Evolutionary conservation across 1,140 invertebrate genomes (phyloP).

Genomic region (Dinothrombium tinctorium): DNA sequence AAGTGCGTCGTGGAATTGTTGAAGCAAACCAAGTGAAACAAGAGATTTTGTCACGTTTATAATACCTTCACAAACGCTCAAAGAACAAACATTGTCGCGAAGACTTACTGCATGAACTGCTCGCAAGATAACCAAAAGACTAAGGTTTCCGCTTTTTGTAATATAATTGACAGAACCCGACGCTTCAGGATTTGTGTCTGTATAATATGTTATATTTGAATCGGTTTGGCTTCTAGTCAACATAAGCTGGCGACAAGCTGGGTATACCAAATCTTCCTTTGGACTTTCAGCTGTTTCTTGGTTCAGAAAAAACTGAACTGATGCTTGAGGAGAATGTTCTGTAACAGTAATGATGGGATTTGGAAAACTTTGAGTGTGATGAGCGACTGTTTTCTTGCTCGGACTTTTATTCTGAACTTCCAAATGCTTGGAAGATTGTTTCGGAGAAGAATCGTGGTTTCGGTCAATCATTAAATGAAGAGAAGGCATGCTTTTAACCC

Average conservation of each 20-base stretch:
- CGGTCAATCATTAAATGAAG: conserved; percentile 21
- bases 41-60: conserved; percentile 66
- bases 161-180: conserved; percentile 75
- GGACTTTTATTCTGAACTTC: not conserved
- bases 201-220: conserved; percentile 70
- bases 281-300: conserved; percentile 12
- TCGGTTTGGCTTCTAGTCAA: conserved; percentile 72
- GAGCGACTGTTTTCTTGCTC: conserved; percentile 9
- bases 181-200: conserved; percentile 49
- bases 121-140: conserved; percentile 68
- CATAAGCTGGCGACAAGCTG: conserved; percentile 19
- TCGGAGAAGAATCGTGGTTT: not conserved
- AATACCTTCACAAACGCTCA: conserved; percentile 66
- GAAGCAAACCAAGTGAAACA: conserved; percentile 23
- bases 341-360: conserved; percentile 91
- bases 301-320: conserved; percentile 18
- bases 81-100: conserved; percentile 42
- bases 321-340: conserved; percentile 49
- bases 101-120: conserved; percentile 60
- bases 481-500: conserved; percentile 85
- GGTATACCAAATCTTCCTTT: conserved; percentile 10
- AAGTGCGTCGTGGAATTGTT: not conserved
- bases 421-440: not conserved
- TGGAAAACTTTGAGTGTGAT: conserved; percentile 20
- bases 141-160: conserved; percentile 76